Base-by-base conservation (phyloP, 1,140 invertebrate genomes). In the Aricia agestis region DNA sequence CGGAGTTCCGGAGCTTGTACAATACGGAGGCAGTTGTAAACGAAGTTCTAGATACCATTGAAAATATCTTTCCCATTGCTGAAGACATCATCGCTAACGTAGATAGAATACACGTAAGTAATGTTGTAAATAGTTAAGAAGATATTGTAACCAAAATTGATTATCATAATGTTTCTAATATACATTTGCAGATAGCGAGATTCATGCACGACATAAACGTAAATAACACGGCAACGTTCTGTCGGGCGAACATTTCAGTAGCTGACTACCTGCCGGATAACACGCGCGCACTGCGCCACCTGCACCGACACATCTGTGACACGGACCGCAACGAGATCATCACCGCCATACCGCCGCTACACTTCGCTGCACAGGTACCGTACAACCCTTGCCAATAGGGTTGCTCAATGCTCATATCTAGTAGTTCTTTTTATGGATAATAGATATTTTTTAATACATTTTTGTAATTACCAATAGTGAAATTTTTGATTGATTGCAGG, bases 51-150 rank as follows among this genome's bases (percentile, higher is more conserved):
- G 77, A 84, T 32, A 68, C 77, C 3, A 45, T 85, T 1, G 90
- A 92, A 68, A 82, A 80, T 5, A 84, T 77, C 31, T 87, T 89
- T 58, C 82, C 86, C 25, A 83, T 92, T 10, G 71, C 78, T 65
- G 83, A 85, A 66, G 81, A 92, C 77, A 45, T 92, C 17, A 36
- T 92, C 5, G 84, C 69, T 6, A 84, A 91, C 72, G 68, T 91
- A 11, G 88, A 91, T 78, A 77, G 84, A 67, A 83, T 92, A 72
- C 87, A 91, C 73, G 91, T 92, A 76, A 86, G 84, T 83, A 25
- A 25, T n/a, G 6, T 66, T 66, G 3, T 6, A 19, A 42, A 42
- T 9, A 42, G 25, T 25, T 25, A 3, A 25, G 25, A 25, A 25
- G 25, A 25, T 25, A 25, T 25, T 25, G 25, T 25, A 3, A 25